These are phyloP conservation scores for Heterohyrax brucei DNA, from an alignment of 2,797 vertebrate genomes.

Conservation along the genomic window DNA sequence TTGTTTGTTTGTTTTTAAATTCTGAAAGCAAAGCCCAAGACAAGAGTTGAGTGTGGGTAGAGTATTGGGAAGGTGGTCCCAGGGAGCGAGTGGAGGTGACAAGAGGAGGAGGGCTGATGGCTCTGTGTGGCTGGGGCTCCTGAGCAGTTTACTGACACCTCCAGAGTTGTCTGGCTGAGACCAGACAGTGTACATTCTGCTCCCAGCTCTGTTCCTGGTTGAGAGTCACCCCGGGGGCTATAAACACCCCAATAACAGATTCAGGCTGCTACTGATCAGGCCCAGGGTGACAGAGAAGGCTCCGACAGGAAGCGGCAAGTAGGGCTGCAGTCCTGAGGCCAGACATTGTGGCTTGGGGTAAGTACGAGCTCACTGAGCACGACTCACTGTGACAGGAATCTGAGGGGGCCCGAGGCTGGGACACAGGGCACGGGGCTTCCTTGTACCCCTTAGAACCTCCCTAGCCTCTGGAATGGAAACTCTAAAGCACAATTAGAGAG, in stretches of 20 bases:
- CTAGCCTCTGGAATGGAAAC: not conserved
- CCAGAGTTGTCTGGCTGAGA: not conserved
- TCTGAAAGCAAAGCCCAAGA: not conserved
- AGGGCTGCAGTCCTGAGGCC: not conserved
- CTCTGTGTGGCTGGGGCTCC: not conserved
- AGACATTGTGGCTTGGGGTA: not conserved
- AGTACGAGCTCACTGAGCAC: not conserved
- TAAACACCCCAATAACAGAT: too few relatives aligned
- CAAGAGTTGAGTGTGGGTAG: not conserved
- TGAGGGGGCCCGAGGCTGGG: not conserved
- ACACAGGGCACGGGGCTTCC: accelerated
- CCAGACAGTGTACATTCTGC: not conserved
- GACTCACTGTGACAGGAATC: not conserved
- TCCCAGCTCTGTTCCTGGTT: not conserved
- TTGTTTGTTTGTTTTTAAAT: not conserved
- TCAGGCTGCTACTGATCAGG: not conserved
- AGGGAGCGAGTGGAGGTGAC: not conserved
- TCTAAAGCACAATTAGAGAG: not conserved
- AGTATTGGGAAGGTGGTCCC: not conserved
- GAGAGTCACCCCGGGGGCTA: not conserved
- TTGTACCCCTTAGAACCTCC: accelerated
- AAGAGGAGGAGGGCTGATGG: not conserved
- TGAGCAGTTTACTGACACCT: not conserved
- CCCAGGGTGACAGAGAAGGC: not conserved
- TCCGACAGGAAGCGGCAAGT: not conserved